Evolutionary conservation across 1,140 invertebrate species (phyloP), one percentile per base, ranked within the genome.

Genomic region (Macrobrachium nipponense): DNA sequence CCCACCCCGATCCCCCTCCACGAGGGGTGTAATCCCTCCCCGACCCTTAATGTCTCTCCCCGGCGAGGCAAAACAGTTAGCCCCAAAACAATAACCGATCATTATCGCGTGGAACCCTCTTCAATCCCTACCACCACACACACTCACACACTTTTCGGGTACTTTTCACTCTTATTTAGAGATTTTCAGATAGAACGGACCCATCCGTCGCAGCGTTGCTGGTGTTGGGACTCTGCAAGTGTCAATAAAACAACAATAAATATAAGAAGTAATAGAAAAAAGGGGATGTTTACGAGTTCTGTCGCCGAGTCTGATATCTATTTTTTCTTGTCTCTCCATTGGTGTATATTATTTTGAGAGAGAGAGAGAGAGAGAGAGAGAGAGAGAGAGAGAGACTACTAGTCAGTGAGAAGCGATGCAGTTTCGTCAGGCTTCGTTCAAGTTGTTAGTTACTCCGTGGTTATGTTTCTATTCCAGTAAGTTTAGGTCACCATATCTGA

Each of bases 81-180:
- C 51, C 12, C 17, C 75, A 60, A 61, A 61, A 77, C 75, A 59
- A 77, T 77, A 77, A 59, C 75, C 75, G n/a, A 23, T 77, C 75
- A 77, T 77, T 77, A 77, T 61, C 51, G 20, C 23, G 36, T 14
- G 23, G 15, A 20, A 23, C 14, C 14, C 59, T 61, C 59, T 61
- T 77, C 60, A 61, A 61, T 77, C 75, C 23, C 51, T 17, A 23
- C 75, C 23, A 12, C 14, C 51, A 60, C 44, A 20, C 64, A 68
- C n/a, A 68, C 27, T 20, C n/a, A n/a, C 64, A n/a, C 64, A 68
- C 64, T 68, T 44, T 44, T 43, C 12, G 27, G 36, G 14, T 44
- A 44, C 70, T 73, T 73, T 73, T 73, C 70, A 73, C 70, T 44
- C 12, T 15, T 73, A 44, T 70, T 70, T 44, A 73, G 15, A 36